phyloP scores from a whole-genome alignment of 2,888 invertebrate species.

The Galeopsomyia nigrocyanea region DNA sequence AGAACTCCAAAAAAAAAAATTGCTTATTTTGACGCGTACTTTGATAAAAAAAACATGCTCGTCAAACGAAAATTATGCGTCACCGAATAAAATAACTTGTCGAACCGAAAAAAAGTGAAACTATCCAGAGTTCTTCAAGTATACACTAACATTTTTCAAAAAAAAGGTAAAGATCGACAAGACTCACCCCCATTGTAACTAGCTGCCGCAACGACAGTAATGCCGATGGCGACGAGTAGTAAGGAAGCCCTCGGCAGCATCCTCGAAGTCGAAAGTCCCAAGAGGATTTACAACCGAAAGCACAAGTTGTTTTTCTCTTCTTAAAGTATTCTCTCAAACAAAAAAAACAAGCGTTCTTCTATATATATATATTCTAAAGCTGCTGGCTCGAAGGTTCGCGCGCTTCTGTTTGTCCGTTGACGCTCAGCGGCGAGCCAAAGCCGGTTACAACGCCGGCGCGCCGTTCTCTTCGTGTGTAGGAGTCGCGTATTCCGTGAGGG shows the following conservation, averaged over 20 bases:
- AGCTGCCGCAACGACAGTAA: not conserved
- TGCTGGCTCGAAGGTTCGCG: conserved; percentile 33
- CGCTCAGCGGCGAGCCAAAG: not conserved
- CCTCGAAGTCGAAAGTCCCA: not conserved
- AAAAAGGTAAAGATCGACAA: not conserved
- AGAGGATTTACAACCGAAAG: not conserved
- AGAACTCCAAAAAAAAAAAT: too few relatives aligned
- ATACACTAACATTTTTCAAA: too few relatives aligned
- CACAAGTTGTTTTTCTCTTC: too few relatives aligned
- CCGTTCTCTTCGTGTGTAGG: conserved; percentile 16
- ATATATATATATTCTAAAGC: too few relatives aligned
- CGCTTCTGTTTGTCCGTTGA: conserved; percentile 39
- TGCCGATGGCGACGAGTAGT: conserved; percentile 15
- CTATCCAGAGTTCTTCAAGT: too few relatives aligned
- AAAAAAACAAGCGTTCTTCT: too few relatives aligned
- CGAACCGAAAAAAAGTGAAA: too few relatives aligned
- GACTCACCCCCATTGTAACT: conserved; percentile 17
- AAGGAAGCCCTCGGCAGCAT: conserved; percentile 20
- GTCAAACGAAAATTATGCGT: too few relatives aligned
- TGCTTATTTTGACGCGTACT: too few relatives aligned
- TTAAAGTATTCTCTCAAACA: too few relatives aligned
- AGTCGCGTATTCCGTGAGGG: conserved; percentile 1
- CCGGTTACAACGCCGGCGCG: not conserved
- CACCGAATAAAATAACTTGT: too few relatives aligned
- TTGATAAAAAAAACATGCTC: too few relatives aligned